A percentile compares a stretch with the other conserved stretches of the same genome.
phyloP scores from a whole-genome alignment of 2,888 invertebrate species.

The Rutpela maculata region DNA sequence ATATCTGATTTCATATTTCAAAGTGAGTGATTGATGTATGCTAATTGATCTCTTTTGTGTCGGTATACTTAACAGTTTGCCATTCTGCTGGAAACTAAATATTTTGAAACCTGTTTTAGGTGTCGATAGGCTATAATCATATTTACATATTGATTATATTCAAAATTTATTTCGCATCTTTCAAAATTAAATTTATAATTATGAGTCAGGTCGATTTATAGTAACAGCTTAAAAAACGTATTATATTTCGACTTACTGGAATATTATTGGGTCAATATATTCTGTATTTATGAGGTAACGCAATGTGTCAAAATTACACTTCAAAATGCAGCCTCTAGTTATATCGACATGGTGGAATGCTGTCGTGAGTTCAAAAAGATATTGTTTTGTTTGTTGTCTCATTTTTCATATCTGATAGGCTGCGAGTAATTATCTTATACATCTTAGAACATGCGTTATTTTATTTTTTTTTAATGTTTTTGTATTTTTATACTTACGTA shows the following conservation, averaged over 20 bases:
- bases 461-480: too few relatives aligned
- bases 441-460: too few relatives aligned
- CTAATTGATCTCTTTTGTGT: constrained; percentile 60
- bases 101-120: constrained; percentile 50
- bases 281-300: constrained; percentile 8
- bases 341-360: not conserved
- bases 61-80: constrained; percentile 39
- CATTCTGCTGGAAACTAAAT: constrained; percentile 45
- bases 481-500: too few relatives aligned
- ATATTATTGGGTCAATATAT: not conserved
- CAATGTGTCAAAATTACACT: not conserved
- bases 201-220: constrained; percentile 8
- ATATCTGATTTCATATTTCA: constrained; percentile 53
- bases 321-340: constrained; percentile 1
- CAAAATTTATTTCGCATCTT: constrained; percentile 45
- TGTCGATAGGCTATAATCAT: constrained; percentile 54
- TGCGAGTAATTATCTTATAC: too few relatives aligned
- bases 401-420: not conserved
- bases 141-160: constrained; percentile 58
- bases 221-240: not conserved
- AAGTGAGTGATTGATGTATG: constrained; percentile 62
- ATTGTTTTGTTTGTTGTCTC: not conserved
- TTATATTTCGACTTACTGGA: constrained; percentile 8
- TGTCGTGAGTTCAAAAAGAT: not conserved
- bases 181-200: constrained; percentile 35